These are phyloP conservation scores for Lucilia cuprina DNA, from an alignment of 1,140 invertebrate genomes.

Conservation along the genomic window DNA sequence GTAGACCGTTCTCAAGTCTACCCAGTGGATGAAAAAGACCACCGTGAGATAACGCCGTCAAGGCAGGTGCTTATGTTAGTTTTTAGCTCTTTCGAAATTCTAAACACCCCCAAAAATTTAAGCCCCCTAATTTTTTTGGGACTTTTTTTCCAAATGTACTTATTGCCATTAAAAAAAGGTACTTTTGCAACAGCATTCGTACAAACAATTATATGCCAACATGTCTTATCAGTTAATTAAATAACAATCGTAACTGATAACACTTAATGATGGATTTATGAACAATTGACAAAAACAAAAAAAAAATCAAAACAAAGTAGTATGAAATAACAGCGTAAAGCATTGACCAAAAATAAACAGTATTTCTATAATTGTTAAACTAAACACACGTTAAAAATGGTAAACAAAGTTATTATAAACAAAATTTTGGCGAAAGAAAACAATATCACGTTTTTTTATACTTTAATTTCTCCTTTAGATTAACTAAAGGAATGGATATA, in stretches of 20 bases:
- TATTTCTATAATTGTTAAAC: background rate
- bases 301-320: background rate
- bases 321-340: background rate
- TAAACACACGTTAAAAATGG: background rate
- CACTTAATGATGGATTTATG: background rate
- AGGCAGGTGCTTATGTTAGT: too few species aligned
- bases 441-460: background rate
- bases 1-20: too few species aligned
- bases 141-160: too few species aligned
- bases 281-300: too few species aligned
- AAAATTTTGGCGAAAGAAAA: background rate
- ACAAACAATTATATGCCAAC: background rate
- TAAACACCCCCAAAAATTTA: too few species aligned
- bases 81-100: too few species aligned
- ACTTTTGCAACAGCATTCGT: background rate
- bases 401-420: background rate
- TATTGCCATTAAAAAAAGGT: too few species aligned
- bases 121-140: too few species aligned
- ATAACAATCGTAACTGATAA: background rate
- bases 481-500: slow-evolving; percentile 46
- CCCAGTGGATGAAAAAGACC: too few species aligned
- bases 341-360: background rate
- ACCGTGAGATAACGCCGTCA: too few species aligned
- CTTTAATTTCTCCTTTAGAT: background rate
- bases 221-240: background rate